Evolutionary conservation across 2,888 invertebrate genomes (phyloP).

Genomic region (Meloe dianella): DNA sequence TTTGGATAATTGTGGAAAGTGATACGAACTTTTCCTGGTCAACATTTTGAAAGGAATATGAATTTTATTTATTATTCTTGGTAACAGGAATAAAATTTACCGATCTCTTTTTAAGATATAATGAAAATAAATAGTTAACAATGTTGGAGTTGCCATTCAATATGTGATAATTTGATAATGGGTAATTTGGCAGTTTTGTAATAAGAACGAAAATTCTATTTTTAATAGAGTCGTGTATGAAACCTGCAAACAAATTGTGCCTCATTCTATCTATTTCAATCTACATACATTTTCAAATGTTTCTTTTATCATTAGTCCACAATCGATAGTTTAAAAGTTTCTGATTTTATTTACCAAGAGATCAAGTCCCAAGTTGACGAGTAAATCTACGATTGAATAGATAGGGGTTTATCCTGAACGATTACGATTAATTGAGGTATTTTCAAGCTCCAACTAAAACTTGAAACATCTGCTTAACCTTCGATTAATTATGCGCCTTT

Average conservation of each 20-base stretch:
- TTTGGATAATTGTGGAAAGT: not conserved
- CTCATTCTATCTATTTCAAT: not conserved
- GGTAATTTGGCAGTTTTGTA: not conserved
- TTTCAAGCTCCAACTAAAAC: not conserved
- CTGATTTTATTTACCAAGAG: not conserved
- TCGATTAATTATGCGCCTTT: not conserved
- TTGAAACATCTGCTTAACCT: constrained; percentile 9
- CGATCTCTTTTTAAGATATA: not conserved
- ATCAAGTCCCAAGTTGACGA: constrained; percentile 9
- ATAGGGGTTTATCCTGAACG: not conserved
- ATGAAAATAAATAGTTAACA: not conserved
- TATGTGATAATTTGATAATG: constrained; percentile 1
- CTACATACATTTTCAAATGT: not conserved
- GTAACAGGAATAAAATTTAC: not conserved
- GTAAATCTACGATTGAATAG: constrained; percentile 1
- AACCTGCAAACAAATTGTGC: not conserved
- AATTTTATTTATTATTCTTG: not conserved
- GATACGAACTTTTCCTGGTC: not conserved
- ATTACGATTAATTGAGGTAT: constrained; percentile 11
- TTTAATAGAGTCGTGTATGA: not conserved
- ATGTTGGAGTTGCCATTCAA: not conserved
- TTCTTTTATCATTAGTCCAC: not conserved
- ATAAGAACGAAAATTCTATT: not conserved
- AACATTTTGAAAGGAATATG: not conserved
- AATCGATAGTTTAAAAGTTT: constrained; percentile 3